Base-by-base conservation (phyloP, 1,140 invertebrate species). In the Pomacea maculata region DNA sequence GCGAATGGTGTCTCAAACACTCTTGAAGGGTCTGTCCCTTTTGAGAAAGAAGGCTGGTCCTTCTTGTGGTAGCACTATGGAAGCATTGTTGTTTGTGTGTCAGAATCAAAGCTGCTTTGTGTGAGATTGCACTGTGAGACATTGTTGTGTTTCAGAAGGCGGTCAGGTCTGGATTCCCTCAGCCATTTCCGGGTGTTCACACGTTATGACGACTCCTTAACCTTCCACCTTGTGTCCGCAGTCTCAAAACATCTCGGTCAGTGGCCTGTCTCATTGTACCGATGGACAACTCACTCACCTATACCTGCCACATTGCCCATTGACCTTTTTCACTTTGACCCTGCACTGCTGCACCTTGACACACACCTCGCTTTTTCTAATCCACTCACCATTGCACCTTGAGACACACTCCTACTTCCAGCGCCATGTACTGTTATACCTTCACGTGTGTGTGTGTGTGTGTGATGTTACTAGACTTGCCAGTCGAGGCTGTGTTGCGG, bases 111-210 rank as follows among this genome's bases (percentile, higher is more conserved):
- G 34, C 34, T 45, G 34, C 34, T 6, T 45, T 45, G 34, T 45
- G 34, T 45, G 34, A 45, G 34, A 6, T 45, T 6, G 34, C 34
- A 45, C 34, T 4, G 3, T 45, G 3, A 45, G 2, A 4, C 34
- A 45, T 45, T 45, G 34, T 45, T 77, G 29, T 71, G 74, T 85
- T 80, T 57, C 75, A 89, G 88, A 34, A 77, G 84, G 45, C 79
- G 84, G 45, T 83, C 84, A 15, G 82, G 77, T 11, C 73, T 86
- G 54, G 85, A 89, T 77, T 84, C 85, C 57, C 65, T 83, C 55
- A 81, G 86, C 29, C 82, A 88, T 70, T 89, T 89, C 77, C 78
- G 87, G 83, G 84, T 87, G 9, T 89, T 89, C 79, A 84, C 87
- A 57, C 80, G 83, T 21, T 89, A 89, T 73, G 76, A 80, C 17